A percentile compares a stretch with the other conserved stretches of the same genome.
Conservation (phyloP, 2,113 vertebrate genomes). For the Hemichromis elongatus region DNA sequence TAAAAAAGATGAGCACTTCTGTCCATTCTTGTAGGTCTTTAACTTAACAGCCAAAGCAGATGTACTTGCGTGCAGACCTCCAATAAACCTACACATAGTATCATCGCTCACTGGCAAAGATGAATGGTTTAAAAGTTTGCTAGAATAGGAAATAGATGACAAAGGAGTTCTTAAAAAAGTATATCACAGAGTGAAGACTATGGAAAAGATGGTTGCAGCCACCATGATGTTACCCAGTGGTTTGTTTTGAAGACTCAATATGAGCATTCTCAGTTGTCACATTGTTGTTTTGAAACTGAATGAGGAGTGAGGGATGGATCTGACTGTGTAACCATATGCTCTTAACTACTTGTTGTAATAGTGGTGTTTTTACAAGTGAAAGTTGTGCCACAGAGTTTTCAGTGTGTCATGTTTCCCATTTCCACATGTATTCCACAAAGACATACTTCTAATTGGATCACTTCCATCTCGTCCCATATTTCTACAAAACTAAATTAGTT, state of each 20-base stretch:
- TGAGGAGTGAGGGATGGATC: background rate
- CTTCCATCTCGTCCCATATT: background rate
- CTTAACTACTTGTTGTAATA: background rate
- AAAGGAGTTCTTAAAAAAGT: background rate
- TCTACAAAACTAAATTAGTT: background rate
- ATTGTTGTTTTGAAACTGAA: too few species aligned
- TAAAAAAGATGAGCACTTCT: accelerated
- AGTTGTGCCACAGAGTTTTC: background rate
- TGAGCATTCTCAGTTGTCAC: too few species aligned
- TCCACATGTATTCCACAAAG: background rate
- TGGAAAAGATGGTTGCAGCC: background rate
- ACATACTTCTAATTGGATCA: background rate
- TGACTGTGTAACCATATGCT: background rate
- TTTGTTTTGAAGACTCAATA: too few species aligned
- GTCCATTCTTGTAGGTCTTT: background rate
- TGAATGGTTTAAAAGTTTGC: background rate
- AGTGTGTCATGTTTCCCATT: background rate
- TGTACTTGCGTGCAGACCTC: background rate
- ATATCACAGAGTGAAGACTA: background rate
- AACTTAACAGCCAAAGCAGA: accelerated
- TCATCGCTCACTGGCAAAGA: accelerated
- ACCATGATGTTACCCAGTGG: background rate
- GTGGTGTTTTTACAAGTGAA: background rate
- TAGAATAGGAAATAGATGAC: background rate
- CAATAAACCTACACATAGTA: background rate